Evolutionary conservation across 2,797 vertebrate genomes (phyloP).

Genomic region (Champsocephalus esox): DNA sequence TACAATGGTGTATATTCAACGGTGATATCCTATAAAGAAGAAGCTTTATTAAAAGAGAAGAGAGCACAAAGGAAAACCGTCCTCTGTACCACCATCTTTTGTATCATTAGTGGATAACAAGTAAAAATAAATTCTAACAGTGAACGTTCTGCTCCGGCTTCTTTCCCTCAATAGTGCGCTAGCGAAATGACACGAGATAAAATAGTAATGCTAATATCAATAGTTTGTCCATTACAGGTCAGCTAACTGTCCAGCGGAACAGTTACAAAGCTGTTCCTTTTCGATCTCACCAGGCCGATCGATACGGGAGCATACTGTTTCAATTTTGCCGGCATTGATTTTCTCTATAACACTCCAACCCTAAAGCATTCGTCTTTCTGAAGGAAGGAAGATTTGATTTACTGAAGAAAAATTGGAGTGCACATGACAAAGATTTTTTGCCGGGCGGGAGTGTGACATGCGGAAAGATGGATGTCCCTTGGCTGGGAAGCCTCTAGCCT

Average conservation of each 20-base stretch:
- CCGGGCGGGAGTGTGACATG: conserved; percentile 92
- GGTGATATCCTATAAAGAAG: not conserved
- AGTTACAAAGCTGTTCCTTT: conserved; percentile 99
- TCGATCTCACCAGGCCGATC: conserved; percentile 98
- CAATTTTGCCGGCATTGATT: conserved; percentile 99
- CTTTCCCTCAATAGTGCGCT: conserved; percentile 64
- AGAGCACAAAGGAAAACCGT: not conserved
- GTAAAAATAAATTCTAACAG: conserved; percentile 23
- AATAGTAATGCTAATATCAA: conserved; percentile 99
- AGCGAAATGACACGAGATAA: conserved; percentile 96
- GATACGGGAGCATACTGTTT: conserved; percentile 99
- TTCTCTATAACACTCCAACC: conserved; percentile 97
- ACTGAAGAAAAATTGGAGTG: conserved; percentile 99
- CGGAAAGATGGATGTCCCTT: conserved; percentile 98
- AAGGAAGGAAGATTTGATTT: conserved; percentile 99
- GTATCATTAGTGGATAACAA: conserved; percentile 19
- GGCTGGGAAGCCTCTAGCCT: conserved; percentile 95
- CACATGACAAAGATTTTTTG: conserved; percentile 99
- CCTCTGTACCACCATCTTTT: not conserved
- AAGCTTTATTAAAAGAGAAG: not conserved
- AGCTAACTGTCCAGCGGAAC: conserved; percentile 98
- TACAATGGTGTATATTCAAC: not conserved
- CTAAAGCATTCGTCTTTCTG: conserved; percentile 99
- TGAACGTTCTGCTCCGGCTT: conserved; percentile 33
- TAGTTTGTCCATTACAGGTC: conserved; percentile 99